Conservation (phyloP, 2,888 invertebrate species). For the Pyrrhia umbra region DNA sequence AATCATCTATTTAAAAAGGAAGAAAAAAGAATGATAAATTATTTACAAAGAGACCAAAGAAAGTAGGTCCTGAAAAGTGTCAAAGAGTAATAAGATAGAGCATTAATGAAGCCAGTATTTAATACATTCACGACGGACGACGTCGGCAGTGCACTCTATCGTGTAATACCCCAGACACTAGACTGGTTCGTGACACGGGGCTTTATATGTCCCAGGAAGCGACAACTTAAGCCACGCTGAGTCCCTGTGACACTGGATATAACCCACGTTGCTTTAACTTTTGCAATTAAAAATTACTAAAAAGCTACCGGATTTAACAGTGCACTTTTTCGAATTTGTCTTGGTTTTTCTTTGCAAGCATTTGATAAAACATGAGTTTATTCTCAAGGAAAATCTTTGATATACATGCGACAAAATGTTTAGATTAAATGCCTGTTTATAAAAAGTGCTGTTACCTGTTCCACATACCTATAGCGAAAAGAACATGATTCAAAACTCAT, state of each 20-base stretch:
- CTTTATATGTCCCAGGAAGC: slow-evolving; percentile 67
- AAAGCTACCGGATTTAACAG: not conserved
- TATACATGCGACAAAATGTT: too few species aligned
- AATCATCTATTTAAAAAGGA: not conserved
- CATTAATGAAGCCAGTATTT: slow-evolving; percentile 29
- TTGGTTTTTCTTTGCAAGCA: not conserved
- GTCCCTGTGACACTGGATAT: slow-evolving; percentile 49
- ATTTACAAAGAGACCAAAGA: slow-evolving; percentile 1
- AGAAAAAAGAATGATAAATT: not conserved
- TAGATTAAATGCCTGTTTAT: too few species aligned
- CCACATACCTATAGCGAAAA: too few species aligned
- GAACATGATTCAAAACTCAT: too few species aligned
- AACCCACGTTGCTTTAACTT: slow-evolving; percentile 46
- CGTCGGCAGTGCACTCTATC: slow-evolving; percentile 52
- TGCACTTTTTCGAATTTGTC: not conserved
- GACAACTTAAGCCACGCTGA: slow-evolving; percentile 67
- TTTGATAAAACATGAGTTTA: not conserved
- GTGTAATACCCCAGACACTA: slow-evolving; percentile 63
- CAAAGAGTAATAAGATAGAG: slow-evolving; percentile 2
- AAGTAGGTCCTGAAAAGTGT: slow-evolving; percentile 1
- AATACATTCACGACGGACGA: slow-evolving; percentile 50
- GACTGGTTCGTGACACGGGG: slow-evolving; percentile 63
- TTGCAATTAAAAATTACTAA: slow-evolving; percentile 42
- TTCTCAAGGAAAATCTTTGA: too few species aligned
- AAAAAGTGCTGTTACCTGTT: too few species aligned